Percentiles rank a stretch among this genome's conserved stretches.
phyloP scores from a whole-genome alignment of 2,888 invertebrate species.

The Ischnura elegans region DNA sequence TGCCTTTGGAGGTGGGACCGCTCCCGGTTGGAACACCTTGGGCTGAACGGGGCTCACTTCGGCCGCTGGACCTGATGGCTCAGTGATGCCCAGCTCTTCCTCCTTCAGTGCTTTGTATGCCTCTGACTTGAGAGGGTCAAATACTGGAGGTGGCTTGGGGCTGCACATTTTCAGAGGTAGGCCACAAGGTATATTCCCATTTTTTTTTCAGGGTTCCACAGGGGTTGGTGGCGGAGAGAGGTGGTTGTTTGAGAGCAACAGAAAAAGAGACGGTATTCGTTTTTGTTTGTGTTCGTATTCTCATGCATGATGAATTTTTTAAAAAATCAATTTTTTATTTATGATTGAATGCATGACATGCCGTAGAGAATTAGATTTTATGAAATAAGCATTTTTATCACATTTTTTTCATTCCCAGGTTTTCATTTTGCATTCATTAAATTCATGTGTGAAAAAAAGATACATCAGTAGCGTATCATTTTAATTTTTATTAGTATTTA shows the following conservation, averaged over 20 bases:
- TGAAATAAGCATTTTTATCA: not conserved
- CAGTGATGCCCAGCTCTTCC: constrained; percentile 84
- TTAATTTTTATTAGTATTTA: constrained; percentile 12
- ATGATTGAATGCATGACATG: not conserved
- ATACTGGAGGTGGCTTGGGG: constrained; percentile 65
- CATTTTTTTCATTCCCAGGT: constrained; percentile 11
- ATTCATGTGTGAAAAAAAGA: not conserved
- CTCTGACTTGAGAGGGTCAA: constrained; percentile 92
- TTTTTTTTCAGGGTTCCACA: constrained; percentile 37
- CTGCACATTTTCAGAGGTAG: constrained; percentile 33
- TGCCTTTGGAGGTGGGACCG: constrained; percentile 78
- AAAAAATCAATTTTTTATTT: not conserved
- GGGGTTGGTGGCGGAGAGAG: constrained; percentile 19
- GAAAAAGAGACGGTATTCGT: constrained; percentile 40
- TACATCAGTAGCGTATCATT: not conserved
- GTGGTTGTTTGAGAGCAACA: constrained; percentile 45
- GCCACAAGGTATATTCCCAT: not conserved
- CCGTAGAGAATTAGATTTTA: not conserved
- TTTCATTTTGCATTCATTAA: not conserved
- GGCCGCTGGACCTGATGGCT: constrained; percentile 79
- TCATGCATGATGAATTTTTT: constrained; percentile 15
- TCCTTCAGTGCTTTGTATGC: constrained; percentile 93
- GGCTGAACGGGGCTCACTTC: constrained; percentile 83
- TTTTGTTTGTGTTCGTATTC: constrained; percentile 42
- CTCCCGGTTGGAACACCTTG: constrained; percentile 85